phyloP scores from a whole-genome alignment of 2,888 invertebrate genomes.

The Morpho deidamia region DNA sequence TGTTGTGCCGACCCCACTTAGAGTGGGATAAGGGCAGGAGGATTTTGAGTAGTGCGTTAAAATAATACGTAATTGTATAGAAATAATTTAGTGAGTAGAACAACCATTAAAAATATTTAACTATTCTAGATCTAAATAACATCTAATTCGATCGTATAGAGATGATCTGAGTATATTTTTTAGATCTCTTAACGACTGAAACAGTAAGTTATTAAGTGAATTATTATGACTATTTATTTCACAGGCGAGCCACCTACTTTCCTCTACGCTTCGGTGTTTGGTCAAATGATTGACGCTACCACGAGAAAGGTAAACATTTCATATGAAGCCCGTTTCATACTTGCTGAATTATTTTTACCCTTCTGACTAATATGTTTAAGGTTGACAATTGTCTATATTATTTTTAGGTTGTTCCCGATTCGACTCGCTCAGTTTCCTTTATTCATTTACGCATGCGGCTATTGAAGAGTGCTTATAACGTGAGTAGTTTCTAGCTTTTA shows the following conservation, averaged over 20 bases:
- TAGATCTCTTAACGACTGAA: too few relatives aligned
- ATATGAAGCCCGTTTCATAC: conserved; percentile 14
- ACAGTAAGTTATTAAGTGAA: too few relatives aligned
- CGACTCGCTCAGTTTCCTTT: background rate
- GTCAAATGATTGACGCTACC: conserved; percentile 51
- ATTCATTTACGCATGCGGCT: conserved; percentile 24
- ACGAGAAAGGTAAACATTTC: conserved; percentile 50
- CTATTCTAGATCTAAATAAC: too few relatives aligned
- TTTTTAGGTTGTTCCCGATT: background rate
- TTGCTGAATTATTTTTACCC: conserved; percentile 6
- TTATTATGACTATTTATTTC: conserved; percentile 4
- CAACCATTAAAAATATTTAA: too few relatives aligned
- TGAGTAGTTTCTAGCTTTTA: too few relatives aligned
- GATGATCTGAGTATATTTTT: too few relatives aligned
- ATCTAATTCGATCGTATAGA: too few relatives aligned
- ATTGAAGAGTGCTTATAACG: background rate
- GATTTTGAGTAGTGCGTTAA: too few relatives aligned
- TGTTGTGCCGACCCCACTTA: too few relatives aligned
- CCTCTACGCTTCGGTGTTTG: conserved; percentile 40
- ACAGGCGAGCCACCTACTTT: conserved; percentile 45
- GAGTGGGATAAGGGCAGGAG: too few relatives aligned
- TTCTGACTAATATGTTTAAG: conserved; percentile 20
- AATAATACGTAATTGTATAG: too few relatives aligned
- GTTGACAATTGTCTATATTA: conserved; percentile 27
- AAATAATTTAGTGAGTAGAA: too few relatives aligned